Evolutionary conservation across 2,888 invertebrate species (phyloP).

Genomic region (Lycophotia porphyrea): DNA sequence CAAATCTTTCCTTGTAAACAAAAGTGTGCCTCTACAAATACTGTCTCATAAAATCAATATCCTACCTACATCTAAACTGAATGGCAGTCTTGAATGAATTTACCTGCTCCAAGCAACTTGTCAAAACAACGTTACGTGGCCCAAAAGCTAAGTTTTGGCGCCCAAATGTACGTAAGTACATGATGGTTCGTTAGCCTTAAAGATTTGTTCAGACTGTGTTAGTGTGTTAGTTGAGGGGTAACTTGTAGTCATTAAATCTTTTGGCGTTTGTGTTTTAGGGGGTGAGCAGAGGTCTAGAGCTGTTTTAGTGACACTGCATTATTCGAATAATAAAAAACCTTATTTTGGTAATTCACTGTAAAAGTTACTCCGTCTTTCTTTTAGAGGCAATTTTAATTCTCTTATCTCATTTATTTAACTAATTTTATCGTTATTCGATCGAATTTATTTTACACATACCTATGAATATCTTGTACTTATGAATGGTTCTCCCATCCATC

Average conservation of each 20-base stretch:
- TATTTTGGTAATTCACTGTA: background rate
- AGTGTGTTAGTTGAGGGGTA: constrained; percentile 25
- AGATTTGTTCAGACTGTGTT: constrained; percentile 56
- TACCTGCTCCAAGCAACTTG: constrained; percentile 50
- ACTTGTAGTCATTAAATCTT: constrained; percentile 24
- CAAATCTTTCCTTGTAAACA: background rate
- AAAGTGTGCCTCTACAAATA: background rate
- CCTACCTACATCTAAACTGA: constrained; percentile 5
- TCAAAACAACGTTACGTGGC: constrained; percentile 57
- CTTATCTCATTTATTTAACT: background rate
- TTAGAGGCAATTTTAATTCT: no score
- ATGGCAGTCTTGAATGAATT: constrained; percentile 44
- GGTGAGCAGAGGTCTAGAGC: background rate
- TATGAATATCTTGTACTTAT: background rate
- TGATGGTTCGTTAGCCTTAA: constrained; percentile 55
- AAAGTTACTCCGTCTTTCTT: background rate
- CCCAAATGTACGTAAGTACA: constrained; percentile 53
- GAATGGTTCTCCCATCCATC: background rate
- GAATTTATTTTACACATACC: background rate
- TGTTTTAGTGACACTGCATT: background rate
- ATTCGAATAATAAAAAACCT: no score
- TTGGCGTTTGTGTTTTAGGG: background rate
- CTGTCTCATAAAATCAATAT: constrained; percentile 20
- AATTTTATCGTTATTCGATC: background rate
- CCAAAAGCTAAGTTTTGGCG: constrained; percentile 65